These are phyloP conservation scores for Ictidomys tridecemlineatus DNA, from an alignment of 2,113 vertebrate species.

Conservation along the genomic window DNA sequence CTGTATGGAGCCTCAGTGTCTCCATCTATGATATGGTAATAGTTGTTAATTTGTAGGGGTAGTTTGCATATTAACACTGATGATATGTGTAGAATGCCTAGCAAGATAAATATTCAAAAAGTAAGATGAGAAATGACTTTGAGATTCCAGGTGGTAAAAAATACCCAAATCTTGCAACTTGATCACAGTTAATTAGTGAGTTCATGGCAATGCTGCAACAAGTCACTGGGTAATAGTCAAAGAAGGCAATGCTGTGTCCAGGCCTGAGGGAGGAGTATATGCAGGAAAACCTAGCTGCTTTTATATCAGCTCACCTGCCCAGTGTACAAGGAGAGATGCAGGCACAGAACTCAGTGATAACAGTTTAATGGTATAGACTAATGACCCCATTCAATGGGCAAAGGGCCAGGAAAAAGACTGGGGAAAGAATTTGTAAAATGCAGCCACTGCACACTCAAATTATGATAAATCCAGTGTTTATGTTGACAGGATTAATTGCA, in stretches of 20 bases:
- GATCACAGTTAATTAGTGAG: not conserved
- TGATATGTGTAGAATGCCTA: not conserved
- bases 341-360: not conserved
- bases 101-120: not conserved
- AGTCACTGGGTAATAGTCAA: not conserved
- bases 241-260: fast-evolving
- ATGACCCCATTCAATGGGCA: not conserved
- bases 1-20: not conserved
- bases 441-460: not conserved
- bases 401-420: not conserved
- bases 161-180: not conserved
- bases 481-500: not conserved
- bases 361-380: not conserved
- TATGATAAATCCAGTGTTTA: too few species aligned
- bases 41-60: not conserved
- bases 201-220: not conserved
- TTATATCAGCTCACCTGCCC: not conserved
- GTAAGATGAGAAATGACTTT: not conserved
- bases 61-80: not conserved
- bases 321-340: not conserved
- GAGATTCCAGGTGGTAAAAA: not conserved
- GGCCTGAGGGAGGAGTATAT: not conserved
- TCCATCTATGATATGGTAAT: not conserved
- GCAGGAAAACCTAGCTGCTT: not conserved
- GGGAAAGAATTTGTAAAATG: not conserved